Evolutionary conservation across 2,113 vertebrate genomes (phyloP), one percentile per base, ranked within the genome.

Genomic region (Plectropomus leopardus): DNA sequence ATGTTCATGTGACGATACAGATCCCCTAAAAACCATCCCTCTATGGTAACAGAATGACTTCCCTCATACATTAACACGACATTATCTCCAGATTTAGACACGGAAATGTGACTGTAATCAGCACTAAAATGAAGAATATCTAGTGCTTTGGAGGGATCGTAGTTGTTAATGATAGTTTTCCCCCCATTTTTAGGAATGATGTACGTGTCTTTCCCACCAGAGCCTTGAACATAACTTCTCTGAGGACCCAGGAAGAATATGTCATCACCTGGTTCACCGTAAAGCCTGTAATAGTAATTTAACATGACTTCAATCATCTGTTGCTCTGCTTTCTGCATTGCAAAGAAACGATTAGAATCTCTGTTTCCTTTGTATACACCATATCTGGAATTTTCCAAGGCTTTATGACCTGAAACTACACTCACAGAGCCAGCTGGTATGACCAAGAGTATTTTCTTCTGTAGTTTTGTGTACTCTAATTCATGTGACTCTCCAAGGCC

Each of bases 201-300:
- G 69, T 86, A 93, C 0, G 78, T 79, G 76, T 92, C 91, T 40
- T 53, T 83, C 7, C 88, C 91, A 19, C 72, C 74, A 7, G 84
- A 75, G 4, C 91, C 91, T 75, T 84, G 60, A 13, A 91, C 89
- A 44, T 84, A 73, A 34, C 65, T 92, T 73, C 6, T 90, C 72
- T 90, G 92, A 24, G 86, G 91, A 3, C 91, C 91, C 4, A 93
- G 79, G 50, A 72, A 92, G 57, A 93, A 92, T 0, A 53, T 58
- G 59, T 91, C 91, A 72, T 84, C 76, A 5, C 89, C 89, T n/a
- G 63, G 64, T 70, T 90, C 75, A 23, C 91, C 91, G 10, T 82
- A 16, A 53, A 92, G 88, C 3, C 9, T 6, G 73, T 92, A 91
- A 40, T 90, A 87, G 69, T 92, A 91, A 50, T 64, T 88, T 21